Base-by-base conservation (phyloP, 2,888 invertebrate species). In the Agonum fuliginosum region DNA sequence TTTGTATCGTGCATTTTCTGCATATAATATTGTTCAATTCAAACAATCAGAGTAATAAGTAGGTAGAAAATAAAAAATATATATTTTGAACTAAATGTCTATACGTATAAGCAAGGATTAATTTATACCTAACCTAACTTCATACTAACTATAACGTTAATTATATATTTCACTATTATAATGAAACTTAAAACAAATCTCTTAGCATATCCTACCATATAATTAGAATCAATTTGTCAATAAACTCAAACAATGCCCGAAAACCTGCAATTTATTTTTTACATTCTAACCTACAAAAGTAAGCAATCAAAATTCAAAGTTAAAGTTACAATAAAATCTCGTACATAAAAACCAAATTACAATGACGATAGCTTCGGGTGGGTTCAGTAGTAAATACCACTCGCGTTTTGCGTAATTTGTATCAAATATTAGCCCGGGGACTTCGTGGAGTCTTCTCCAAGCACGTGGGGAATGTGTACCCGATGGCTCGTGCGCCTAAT, bases 371-470 rank as follows among this genome's bases (percentile, higher is more conserved):
- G 54, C 54, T 54, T 2, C n/a, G 22, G 54, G 54, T 37, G 10
- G 10, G n/a, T 67, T 41, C 67, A 12, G 67, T 67, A 67, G 67
- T 67, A 67, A 67, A 37, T 67, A 67, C 41, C 67, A 54, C 3
- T 54, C 54, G 22, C 24, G 54, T 67, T 67, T 41, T 67, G 67
- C n/a, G 34, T 67, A 67, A 67, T 67, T 67, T 67, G 41, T 6
- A 19, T 20, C 8, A 65, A 67, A 37, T n/a, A 22, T 41, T 37
- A 20, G 6, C 67, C 41, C 37, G 67, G 20, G 37, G 67, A 67
- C 20, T 2, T 34, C 41, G 22, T n/a, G 14, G 5, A 58, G 6
- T 2, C 8, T 10, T 37, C 20, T 3, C 3, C 1, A 10, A 67
- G 65, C 34, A 19, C 34, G 37, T 34, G 37, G 10, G 37, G 65